Percentiles rank a stretch among this genome's conserved stretches.
Conservation (phyloP, 2,888 invertebrate species). For the Athalia rosae region DNA sequence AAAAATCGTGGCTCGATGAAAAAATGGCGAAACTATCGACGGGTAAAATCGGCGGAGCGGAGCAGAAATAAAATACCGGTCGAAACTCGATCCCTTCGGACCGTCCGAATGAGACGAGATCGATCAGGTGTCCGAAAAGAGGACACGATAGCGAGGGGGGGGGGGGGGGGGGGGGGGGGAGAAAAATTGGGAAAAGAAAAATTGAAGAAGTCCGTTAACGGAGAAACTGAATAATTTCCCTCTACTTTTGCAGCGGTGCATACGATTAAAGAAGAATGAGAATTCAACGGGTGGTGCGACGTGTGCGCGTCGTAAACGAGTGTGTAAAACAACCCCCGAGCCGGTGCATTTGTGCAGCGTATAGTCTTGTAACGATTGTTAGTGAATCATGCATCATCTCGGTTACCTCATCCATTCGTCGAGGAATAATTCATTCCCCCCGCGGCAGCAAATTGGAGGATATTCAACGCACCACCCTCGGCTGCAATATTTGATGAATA, state of each 20-base stretch:
- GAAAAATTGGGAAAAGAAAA: too few species aligned
- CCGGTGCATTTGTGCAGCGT: not conserved
- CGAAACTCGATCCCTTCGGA: conserved; percentile 32
- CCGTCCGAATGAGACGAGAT: conserved; percentile 33
- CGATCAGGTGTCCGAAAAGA: not conserved
- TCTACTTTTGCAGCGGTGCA: too few species aligned
- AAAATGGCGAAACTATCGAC: not conserved
- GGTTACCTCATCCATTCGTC: conserved; percentile 36
- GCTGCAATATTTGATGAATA: conserved; percentile 42
- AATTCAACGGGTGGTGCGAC: too few species aligned
- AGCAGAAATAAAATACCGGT: not conserved
- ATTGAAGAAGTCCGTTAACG: too few species aligned
- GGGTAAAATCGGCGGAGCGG: not conserved
- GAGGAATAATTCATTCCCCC: conserved; percentile 29
- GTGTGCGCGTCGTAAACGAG: not conserved
- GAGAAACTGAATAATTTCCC: too few species aligned
- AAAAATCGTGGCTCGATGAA: too few species aligned
- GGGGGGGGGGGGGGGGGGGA: too few species aligned
- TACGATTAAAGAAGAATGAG: too few species aligned
- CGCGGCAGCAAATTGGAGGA: conserved; percentile 32
- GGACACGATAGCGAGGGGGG: too few species aligned
- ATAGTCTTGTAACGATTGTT: conserved; percentile 32
- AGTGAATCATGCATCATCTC: conserved; percentile 33
- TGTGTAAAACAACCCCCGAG: not conserved
- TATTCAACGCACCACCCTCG: conserved; percentile 37